Percentiles rank a stretch among this genome's conserved stretches.
These are phyloP conservation scores for Pseudorhiza aurosa DNA, from an alignment of 30 jellyfish, hydroid and myxozoan genomes.

Conservation along the genomic window DNA sequence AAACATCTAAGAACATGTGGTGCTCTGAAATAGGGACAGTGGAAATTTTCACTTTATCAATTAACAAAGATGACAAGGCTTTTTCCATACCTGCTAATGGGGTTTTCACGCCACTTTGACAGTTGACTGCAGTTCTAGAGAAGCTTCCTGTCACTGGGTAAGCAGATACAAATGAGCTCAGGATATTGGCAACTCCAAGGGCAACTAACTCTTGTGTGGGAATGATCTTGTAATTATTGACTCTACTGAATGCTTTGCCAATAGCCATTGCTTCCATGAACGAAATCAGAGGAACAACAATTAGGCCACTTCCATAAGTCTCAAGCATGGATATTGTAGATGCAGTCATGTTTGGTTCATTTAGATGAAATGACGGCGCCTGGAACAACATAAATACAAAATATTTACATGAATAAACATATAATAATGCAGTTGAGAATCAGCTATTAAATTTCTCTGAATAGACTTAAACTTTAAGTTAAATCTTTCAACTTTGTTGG, in stretches of 20 bases:
- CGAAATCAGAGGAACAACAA: conserved; percentile 77
- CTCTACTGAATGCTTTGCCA: conserved; percentile 83
- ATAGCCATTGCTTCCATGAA: conserved; percentile 88
- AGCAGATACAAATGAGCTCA: conserved; percentile 81
- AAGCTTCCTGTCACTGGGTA: conserved; percentile 87
- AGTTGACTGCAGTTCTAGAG: conserved; percentile 85
- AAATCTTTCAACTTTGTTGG: too few relatives aligned
- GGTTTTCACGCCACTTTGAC: conserved; percentile 87
- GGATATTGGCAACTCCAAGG: conserved; percentile 78
- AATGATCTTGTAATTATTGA: conserved; percentile 53
- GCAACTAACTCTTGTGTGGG: conserved; percentile 83
- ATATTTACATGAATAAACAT: too few relatives aligned
- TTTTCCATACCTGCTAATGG: conserved; percentile 77
- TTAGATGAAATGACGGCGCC: conserved; percentile 56
- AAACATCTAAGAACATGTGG: too few relatives aligned
- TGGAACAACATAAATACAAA: conserved; percentile 17
- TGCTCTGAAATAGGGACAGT: not conserved
- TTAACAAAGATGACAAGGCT: too few relatives aligned
- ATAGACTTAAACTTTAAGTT: too few relatives aligned
- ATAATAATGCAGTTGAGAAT: too few relatives aligned
- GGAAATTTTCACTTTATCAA: not conserved
- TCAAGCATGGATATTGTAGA: conserved; percentile 39
- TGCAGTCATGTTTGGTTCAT: conserved; percentile 34
- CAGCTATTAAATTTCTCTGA: too few relatives aligned
- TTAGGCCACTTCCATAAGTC: conserved; percentile 60